Base-by-base conservation (phyloP, 1,140 invertebrate species). In the Drosophila virilis region DNA sequence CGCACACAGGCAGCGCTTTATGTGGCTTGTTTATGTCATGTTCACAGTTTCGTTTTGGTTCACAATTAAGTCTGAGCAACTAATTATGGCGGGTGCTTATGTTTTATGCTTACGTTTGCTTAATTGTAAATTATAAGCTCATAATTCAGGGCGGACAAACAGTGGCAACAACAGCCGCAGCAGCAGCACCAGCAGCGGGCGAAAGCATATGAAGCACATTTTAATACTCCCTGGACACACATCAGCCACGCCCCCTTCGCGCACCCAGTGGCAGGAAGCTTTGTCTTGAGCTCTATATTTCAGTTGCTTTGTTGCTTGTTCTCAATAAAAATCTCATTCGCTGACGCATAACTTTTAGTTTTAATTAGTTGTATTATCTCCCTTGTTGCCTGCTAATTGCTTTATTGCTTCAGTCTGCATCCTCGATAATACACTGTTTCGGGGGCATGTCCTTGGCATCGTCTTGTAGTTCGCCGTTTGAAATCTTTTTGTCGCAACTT, bases 361-460 rank as follows among this genome's bases (percentile, higher is more conserved):
- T 88, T 88, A 88, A 88, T 88, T 88, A 88, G 83, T 89, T 89
- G 83, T 88, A 88, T 88, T 88, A 89, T 88, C 84, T 89, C 80
- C 80, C 84, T 84, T 80, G 84, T 89, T 75, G 85, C 45, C 88
- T 74, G 80, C 84, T 88, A 88, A 88, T 88, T 88, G 84, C 83
- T 88, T 88, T 88, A 88, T 88, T 88, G 74, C 84, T 79, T 50
- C 4, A 60, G 58, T 42, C 52, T 17, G 51, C 60, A 68, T 38
- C 32, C 60, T 54, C 62, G 69, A 72, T 66, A 72, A 45, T 58
- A 58, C 45, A 55, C 46, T 58, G 22, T 40, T 51, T 57, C 40
- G 33, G 15, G 54, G 28, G 46, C 46, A 68, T 46, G 43, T 48
- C 42, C 40, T 52, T 32, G 72, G 37, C 55, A 38, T 70, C 60